Base-by-base conservation (phyloP, 1,140 invertebrate genomes). In the Papilio glaucus region DNA sequence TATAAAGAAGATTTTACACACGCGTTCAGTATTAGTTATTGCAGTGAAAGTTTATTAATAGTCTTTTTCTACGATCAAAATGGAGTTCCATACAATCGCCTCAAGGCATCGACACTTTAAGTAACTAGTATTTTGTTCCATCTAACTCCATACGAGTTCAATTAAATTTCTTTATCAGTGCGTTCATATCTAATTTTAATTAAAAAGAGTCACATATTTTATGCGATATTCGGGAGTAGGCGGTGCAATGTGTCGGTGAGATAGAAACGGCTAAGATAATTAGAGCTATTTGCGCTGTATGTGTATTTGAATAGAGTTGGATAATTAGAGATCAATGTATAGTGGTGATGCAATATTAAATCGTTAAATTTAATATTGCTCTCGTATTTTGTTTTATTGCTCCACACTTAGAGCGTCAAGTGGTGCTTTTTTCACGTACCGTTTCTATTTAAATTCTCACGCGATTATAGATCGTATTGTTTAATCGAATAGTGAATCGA, bases 141-240 rank as follows among this genome's bases (percentile, higher is more conserved):
- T 87, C 85, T 92, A 92, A 84, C 73, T 79, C 76, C 74, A 63
- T 75, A 83, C 83, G 73, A 88, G 85, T 86, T 88, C n/a, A n/a
- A 91, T 90, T 89, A 83, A 86, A 88, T 88, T 85, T 82, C 77
- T 68, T 92, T 92, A 92, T 92, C 90, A 87, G 81, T 73, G 72
- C 75, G 75, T 85, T 84, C 76, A 82, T 82, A 92, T 92, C 90
- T 85, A 87, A 86, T 90, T 91, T 92, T 90, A 92, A 92, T 92
- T 92, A 91, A 92, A 91, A 90, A 88, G 83, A 84, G 89, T 90
- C 88, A 91, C 86, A 91, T 92, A 91, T 90, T 85, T 92, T 87
- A 89, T 83, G 85, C 82, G 80, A 79, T 89, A 87, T 90, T 91
- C 89, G 88, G 84, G 79, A 81, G 88, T 85, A 87, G 90, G 90